A percentile compares a stretch with the other conserved stretches of the same genome.
phyloP scores from a whole-genome alignment of 92 coral and sea anemone genomes.

The Scolanthus callimorphus region DNA sequence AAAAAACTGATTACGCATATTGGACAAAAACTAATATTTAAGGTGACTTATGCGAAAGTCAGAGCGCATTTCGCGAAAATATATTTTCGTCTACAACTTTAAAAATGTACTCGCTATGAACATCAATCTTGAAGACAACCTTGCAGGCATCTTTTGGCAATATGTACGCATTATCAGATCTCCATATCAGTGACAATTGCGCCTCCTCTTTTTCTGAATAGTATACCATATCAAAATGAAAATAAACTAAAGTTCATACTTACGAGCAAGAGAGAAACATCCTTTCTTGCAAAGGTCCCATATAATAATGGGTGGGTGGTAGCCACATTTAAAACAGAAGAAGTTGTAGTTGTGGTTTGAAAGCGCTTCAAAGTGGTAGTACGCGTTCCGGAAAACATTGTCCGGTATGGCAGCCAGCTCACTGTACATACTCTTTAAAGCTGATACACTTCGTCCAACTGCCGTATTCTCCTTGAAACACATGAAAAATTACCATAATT shows the following conservation, averaged over 20 bases:
- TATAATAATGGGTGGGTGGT: conserved; percentile 32
- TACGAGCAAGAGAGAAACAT: conserved; percentile 45
- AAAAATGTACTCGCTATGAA: no score
- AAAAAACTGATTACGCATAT: no score
- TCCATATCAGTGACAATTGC: no score
- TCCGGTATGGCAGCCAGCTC: conserved; percentile 1
- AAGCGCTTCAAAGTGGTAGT: conserved; percentile 25
- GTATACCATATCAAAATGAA: no score
- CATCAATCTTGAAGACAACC: no score
- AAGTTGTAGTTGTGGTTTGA: conserved; percentile 21
- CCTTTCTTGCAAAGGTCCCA: conserved; percentile 61
- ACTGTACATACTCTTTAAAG: conserved; percentile 2
- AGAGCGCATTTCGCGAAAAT: no score
- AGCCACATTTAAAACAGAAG: conserved; percentile 29
- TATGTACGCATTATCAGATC: no score
- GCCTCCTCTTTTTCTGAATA: no score
- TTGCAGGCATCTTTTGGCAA: no score
- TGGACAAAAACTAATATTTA: no score
- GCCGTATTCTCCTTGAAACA: conserved; percentile 31
- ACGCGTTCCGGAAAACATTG: conserved; percentile 18
- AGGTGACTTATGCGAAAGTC: no score
- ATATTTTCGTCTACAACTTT: no score
- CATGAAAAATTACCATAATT: conserved; percentile 1
- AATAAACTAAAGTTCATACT: conserved; percentile 1
- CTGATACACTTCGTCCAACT: conserved; percentile 14